These are phyloP conservation scores for Dasyornis broadbenti DNA, from an alignment of 2,113 vertebrate genomes.

Conservation along the genomic window DNA sequence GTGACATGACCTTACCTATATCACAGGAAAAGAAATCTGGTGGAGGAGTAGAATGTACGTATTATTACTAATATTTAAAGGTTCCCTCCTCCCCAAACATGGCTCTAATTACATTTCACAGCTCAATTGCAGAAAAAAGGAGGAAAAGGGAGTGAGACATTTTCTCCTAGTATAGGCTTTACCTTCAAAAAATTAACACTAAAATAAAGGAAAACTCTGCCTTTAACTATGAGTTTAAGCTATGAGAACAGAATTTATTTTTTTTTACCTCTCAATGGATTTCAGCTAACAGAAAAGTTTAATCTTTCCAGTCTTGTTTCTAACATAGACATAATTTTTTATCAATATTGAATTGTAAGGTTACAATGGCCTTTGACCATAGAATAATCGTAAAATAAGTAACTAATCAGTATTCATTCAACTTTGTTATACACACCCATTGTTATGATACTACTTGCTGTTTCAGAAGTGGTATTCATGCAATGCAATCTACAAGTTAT, in stretches of 20 bases:
- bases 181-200: neutral
- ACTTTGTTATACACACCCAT: neutral
- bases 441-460: neutral
- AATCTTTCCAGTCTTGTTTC: neutral
- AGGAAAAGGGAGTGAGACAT: neutral
- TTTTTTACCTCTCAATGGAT: neutral
- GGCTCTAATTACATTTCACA: neutral
- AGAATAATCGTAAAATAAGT: neutral
- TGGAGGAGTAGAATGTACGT: neutral
- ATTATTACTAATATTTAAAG: neutral
- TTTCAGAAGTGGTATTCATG: neutral
- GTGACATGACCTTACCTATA: neutral
- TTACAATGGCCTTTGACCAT: neutral
- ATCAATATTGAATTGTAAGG: neutral
- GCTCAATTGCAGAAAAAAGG: neutral
- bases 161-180: neutral
- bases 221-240: neutral
- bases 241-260: neutral
- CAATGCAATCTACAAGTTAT: conserved; percentile 8
- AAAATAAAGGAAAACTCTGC: neutral
- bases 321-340: neutral
- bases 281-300: neutral
- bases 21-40: neutral
- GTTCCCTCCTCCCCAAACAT: neutral
- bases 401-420: neutral